Percentiles rank a stretch among this genome's conserved stretches.
Conservation (phyloP, 2,888 invertebrate species). For the Scotopteryx bipunctaria region DNA sequence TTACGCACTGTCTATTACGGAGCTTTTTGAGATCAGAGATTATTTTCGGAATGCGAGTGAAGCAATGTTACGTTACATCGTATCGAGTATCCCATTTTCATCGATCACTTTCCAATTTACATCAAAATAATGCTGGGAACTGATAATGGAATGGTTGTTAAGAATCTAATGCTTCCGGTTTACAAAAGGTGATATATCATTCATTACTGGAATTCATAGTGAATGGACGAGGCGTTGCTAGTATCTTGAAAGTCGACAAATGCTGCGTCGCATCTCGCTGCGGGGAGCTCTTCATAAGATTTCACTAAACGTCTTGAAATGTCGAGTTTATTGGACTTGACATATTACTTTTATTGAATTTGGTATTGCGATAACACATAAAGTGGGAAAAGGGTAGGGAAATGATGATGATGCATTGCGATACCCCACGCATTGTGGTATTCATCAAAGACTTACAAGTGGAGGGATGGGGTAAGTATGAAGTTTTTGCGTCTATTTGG, state of each 20-base stretch:
- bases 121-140: constrained; percentile 11
- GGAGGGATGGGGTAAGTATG: neutral
- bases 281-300: constrained; percentile 21
- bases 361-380: constrained; percentile 25
- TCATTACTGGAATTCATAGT: constrained; percentile 13
- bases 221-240: no score
- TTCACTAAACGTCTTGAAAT: constrained; percentile 21
- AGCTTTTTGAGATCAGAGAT: neutral
- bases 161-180: constrained; percentile 3
- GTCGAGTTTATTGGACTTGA: constrained; percentile 28
- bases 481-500: constrained; percentile 2
- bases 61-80: neutral
- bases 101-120: constrained; percentile 12
- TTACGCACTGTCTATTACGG: neutral
- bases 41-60: neutral
- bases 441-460: neutral
- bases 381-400: no score
- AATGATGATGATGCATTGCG: no score
- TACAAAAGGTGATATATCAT: constrained; percentile 20
- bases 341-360: constrained; percentile 36
- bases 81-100: constrained; percentile 6
- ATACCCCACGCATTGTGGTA: neutral
- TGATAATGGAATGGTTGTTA: constrained; percentile 9
- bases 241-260: constrained; percentile 5
- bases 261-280: constrained; percentile 20